Evolutionary conservation across 2,888 invertebrate genomes (phyloP), one percentile per base, ranked within the genome.

Genomic region (Tenthredo notha): DNA sequence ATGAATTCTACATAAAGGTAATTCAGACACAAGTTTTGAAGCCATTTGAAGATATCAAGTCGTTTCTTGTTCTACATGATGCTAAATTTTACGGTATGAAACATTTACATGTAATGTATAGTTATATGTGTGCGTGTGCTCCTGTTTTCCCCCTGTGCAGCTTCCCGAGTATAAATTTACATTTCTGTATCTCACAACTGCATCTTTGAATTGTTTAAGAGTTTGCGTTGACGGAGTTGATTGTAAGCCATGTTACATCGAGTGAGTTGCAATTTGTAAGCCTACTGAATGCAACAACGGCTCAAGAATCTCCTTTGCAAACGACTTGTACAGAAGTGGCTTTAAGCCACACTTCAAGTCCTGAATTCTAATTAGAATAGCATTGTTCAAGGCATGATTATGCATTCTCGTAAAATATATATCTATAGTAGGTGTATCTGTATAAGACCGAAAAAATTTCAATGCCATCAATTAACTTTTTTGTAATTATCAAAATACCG

Each of bases 201-300:
- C 29, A 29, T 29, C 50, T 18, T 77, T 54, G 54, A 77, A 77
- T 77, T 77, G 54, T 25, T 18, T 25, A 12, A 77, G 33, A 33
- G 47, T 7, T 50, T 77, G 77, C 50, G 54, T 54, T 54, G 77
- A 77, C 54, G 77, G 33, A 18, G 77, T 54, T 77, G 77, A 77
- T 77, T 77, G 50, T 77, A 77, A 77, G 77, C 77, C 77, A 54
- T 54, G 29, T 54, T 54, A 54, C 29, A 33, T 77, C 18, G 18
- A 77, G 50, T 77, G 54, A 77, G 77, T 54, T 77, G 77, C 54
- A 25, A 77, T 77, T 77, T 54, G 50, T 54, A 33, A 54, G 25
- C 77, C 77, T 77, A 47, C 50, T n/a, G 54, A 77, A 40, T 40
- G 77, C 77, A 77, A 77, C 54, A 77, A 77, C 50, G 29, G 77